Conservation (phyloP, 2,797 vertebrate genomes). For the Ctenopoma multispine region DNA sequence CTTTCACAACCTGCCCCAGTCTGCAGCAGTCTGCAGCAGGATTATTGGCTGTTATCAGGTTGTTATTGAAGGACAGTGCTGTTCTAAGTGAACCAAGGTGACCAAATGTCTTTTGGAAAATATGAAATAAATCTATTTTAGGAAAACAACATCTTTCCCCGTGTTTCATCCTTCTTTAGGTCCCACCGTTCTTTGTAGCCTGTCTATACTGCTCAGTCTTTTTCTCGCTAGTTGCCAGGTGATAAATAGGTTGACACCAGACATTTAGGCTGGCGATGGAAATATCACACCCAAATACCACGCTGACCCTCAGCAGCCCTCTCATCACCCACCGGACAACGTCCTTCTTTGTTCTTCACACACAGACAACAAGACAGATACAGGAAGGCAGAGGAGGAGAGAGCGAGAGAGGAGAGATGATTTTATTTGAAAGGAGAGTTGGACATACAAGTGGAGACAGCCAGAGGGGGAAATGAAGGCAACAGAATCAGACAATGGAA, state of each 20-base stretch:
- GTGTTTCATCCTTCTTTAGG: background rate
- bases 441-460: conserved; percentile 5
- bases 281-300: conserved; percentile 82
- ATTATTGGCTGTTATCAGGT: no score
- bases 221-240: conserved; percentile 35
- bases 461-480: background rate
- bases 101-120: background rate
- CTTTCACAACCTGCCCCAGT: no score
- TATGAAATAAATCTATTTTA: background rate
- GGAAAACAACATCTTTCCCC: background rate
- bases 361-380: conserved; percentile 29
- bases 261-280: conserved; percentile 69
- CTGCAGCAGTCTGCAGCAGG: no score
- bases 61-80: no score
- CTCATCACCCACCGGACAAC: conserved; percentile 34
- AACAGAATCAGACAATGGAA: conserved; percentile 14
- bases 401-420: conserved; percentile 7
- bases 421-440: background rate
- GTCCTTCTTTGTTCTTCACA: conserved; percentile 65
- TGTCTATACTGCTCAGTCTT: background rate
- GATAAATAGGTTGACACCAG: conserved; percentile 77
- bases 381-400: background rate
- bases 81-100: no score
- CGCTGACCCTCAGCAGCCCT: conserved; percentile 62
- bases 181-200: conserved; percentile 3